These are phyloP conservation scores for Caenorhabditis sinica DNA, from an alignment of 2,888 invertebrate genomes.

Conservation along the genomic window DNA sequence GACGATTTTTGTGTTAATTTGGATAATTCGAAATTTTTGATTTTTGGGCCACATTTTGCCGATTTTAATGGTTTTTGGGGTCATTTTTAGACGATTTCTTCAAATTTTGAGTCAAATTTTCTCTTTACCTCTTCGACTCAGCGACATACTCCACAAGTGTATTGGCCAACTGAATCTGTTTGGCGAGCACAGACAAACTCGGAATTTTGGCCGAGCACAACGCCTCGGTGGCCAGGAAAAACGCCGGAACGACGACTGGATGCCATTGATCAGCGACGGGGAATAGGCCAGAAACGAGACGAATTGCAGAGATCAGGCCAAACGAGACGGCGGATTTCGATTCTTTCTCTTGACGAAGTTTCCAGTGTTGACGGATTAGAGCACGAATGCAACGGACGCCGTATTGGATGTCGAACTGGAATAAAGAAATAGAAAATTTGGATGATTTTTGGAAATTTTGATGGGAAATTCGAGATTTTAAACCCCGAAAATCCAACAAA, in stretches of 20 bases:
- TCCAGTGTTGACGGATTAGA: conserved; percentile 72
- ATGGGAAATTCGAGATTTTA: too few species aligned
- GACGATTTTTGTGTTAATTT: neutral
- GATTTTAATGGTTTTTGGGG: neutral
- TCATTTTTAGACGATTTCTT: neutral
- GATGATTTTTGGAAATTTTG: neutral
- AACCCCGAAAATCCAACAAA: too few species aligned
- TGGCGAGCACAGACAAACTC: conserved; percentile 52
- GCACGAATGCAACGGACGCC: conserved; percentile 76
- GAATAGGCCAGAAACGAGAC: conserved; percentile 90
- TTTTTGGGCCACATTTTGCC: neutral
- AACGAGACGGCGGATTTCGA: conserved; percentile 65
- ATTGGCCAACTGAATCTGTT: conserved; percentile 66
- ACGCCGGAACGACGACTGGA: conserved; percentile 91
- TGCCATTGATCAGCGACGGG: conserved; percentile 94
- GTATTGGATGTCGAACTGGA: conserved; percentile 74
- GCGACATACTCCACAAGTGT: conserved; percentile 70
- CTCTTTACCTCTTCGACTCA: conserved; percentile 72
- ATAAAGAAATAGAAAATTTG: neutral
- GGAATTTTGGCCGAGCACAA: conserved; percentile 67
- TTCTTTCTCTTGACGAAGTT: conserved; percentile 60
- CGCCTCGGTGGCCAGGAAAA: conserved; percentile 90
- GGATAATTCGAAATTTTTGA: neutral
- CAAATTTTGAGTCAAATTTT: neutral
- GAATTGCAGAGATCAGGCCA: conserved; percentile 86